Evolutionary conservation across 1,140 invertebrate species (phyloP).

Genomic region (Drusus annulatus): DNA sequence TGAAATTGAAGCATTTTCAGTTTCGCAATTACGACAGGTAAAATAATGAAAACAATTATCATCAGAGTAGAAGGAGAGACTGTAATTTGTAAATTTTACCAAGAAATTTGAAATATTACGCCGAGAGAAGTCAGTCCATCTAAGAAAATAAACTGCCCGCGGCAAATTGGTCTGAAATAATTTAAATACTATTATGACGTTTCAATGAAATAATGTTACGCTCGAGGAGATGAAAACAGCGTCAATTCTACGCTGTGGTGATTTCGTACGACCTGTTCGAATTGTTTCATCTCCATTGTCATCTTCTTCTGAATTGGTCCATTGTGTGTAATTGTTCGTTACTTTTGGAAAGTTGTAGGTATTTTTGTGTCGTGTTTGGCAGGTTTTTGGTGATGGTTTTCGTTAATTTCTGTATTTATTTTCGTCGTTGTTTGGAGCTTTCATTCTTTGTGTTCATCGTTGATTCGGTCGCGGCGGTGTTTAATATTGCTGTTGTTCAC

Average conservation of each 20-base stretch:
- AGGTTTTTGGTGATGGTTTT: slow-evolving; percentile 16
- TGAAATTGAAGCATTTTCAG: too few species aligned
- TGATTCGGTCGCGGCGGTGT: neutral
- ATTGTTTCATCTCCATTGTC: neutral
- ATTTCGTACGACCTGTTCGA: neutral
- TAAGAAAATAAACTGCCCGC: neutral
- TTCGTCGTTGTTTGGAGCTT: neutral
- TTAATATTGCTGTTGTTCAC: neutral
- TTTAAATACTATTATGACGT: neutral
- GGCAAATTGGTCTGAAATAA: neutral
- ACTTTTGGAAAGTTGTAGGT: neutral
- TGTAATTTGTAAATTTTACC: too few species aligned
- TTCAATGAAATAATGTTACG: neutral
- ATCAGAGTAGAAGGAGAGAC: too few species aligned
- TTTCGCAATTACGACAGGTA: too few species aligned
- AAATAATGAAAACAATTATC: too few species aligned
- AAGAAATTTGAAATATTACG: neutral
- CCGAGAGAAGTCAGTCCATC: neutral
- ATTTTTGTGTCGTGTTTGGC: slow-evolving; percentile 2
- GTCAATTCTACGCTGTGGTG: neutral
- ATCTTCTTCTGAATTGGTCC: neutral
- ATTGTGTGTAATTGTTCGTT: neutral
- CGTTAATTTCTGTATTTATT: slow-evolving; percentile 4
- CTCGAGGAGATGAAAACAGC: neutral
- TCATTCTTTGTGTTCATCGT: neutral